Evolutionary conservation across 2,888 invertebrate genomes (phyloP).

Genomic region (Pollenia amentaria): DNA sequence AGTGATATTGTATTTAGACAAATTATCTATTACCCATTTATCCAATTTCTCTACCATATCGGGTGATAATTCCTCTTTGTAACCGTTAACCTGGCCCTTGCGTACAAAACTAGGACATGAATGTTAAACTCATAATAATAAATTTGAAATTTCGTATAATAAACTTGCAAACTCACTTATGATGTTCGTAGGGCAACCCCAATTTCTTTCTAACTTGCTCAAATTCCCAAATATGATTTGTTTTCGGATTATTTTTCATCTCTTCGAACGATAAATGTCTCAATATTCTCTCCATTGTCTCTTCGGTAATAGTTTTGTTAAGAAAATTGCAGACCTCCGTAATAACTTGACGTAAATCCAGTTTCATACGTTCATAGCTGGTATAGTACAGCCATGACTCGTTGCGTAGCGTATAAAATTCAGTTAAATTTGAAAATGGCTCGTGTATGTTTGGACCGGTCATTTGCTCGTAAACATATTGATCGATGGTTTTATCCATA

Average conservation of each 20-base stretch:
- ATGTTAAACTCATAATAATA: too few relatives aligned
- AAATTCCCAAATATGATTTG: slow-evolving; percentile 78
- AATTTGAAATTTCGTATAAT: too few relatives aligned
- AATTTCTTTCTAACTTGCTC: slow-evolving; percentile 28
- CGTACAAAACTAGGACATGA: slow-evolving; percentile 66
- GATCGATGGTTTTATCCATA: slow-evolving; percentile 72
- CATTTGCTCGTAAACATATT: slow-evolving; percentile 71
- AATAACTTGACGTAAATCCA: slow-evolving; percentile 77
- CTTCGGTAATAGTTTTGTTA: slow-evolving; percentile 74
- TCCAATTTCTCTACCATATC: slow-evolving; percentile 66
- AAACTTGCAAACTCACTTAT: slow-evolving; percentile 48
- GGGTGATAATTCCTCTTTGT: slow-evolving; percentile 68
- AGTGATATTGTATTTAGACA: slow-evolving; percentile 59
- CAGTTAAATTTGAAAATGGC: slow-evolving; percentile 76
- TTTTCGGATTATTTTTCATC: slow-evolving; percentile 80
- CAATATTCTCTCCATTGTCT: slow-evolving; percentile 76
- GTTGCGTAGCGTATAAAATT: slow-evolving; percentile 79
- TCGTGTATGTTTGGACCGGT: slow-evolving; percentile 25
- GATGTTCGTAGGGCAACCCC: slow-evolving; percentile 59
- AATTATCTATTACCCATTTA: slow-evolving; percentile 66
- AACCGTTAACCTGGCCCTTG: slow-evolving; percentile 72
- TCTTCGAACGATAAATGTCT: slow-evolving; percentile 80
- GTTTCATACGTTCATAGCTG: slow-evolving; percentile 80
- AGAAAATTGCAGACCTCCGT: slow-evolving; percentile 78
- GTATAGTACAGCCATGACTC: slow-evolving; percentile 80